A percentile compares a stretch with the other conserved stretches of the same genome.
Evolutionary conservation across 1,140 invertebrate species (phyloP).

Genomic region (Aphaenogaster ashmeadi): DNA sequence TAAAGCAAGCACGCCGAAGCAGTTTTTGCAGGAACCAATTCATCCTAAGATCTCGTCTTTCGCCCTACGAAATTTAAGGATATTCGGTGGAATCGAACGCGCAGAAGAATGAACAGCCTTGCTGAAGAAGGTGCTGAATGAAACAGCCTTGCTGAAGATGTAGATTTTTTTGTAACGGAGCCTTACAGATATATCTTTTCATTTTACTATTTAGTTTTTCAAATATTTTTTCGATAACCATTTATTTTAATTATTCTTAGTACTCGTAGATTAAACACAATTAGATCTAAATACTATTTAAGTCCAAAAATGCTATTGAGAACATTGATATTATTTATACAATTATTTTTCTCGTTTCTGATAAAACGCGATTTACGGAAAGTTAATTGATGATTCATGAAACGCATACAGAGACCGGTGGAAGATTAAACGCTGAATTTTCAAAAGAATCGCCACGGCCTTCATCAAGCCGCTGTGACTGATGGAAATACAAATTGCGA

Average conservation of each 20-base stretch:
- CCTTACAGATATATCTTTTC: neutral
- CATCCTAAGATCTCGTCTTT: slow-evolving; percentile 2
- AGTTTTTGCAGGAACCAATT: slow-evolving; percentile 13
- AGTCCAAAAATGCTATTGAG: neutral
- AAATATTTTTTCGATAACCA: neutral
- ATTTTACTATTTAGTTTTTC: neutral
- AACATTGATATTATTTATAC: neutral
- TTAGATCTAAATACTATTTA: neutral
- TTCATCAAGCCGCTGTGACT: slow-evolving; percentile 33
- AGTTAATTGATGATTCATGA: slow-evolving; percentile 56
- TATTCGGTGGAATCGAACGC: slow-evolving; percentile 1
- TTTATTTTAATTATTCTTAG: neutral
- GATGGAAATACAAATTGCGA: slow-evolving; percentile 66
- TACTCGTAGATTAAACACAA: neutral
- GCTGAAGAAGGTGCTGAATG: neutral
- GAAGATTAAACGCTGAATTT: slow-evolving; percentile 59
- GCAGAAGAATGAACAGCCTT: neutral
- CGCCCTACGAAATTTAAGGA: slow-evolving; percentile 31
- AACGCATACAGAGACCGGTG: neutral
- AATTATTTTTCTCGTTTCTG: slow-evolving; percentile 10
- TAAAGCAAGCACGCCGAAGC: slow-evolving; percentile 63
- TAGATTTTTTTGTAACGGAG: neutral
- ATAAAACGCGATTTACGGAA: slow-evolving; percentile 13
- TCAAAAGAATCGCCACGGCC: slow-evolving; percentile 51
- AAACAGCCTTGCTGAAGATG: neutral